Percentiles rank a stretch among this genome's conserved stretches.
phyloP scores from a whole-genome alignment of 1,140 invertebrate species.

The Callitettix versicolor region DNA sequence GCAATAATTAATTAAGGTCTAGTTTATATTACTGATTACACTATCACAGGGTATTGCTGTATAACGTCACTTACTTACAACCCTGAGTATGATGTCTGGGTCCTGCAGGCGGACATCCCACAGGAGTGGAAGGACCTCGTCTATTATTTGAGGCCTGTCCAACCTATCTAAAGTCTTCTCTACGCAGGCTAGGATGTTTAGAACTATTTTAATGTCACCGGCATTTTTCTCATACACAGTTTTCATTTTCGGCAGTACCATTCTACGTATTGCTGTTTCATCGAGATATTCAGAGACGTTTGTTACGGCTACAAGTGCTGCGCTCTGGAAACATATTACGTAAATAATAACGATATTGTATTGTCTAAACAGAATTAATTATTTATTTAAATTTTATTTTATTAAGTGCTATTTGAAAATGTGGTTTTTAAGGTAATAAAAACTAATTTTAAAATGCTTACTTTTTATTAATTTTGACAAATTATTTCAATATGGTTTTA shows the following conservation, averaged over 20 bases:
- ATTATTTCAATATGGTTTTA: too few relatives aligned
- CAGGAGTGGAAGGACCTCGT: constrained; percentile 85
- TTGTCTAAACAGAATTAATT: too few relatives aligned
- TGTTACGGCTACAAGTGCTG: constrained; percentile 79
- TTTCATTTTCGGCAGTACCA: constrained; percentile 81
- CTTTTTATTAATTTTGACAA: too few relatives aligned
- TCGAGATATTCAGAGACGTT: constrained; percentile 78
- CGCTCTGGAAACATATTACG: constrained; percentile 51
- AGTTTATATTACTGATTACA: too few relatives aligned
- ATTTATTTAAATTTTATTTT: too few relatives aligned
- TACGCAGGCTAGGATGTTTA: constrained; percentile 63
- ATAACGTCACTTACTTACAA: constrained; percentile 82
- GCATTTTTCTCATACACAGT: constrained; percentile 78
- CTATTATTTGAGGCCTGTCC: constrained; percentile 79
- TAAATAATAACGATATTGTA: too few relatives aligned
- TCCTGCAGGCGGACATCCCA: constrained; percentile 78
- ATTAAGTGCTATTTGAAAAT: too few relatives aligned
- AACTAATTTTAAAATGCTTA: too few relatives aligned
- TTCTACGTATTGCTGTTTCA: constrained; percentile 66
- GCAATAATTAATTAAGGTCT: too few relatives aligned
- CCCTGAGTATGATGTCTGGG: constrained; percentile 63
- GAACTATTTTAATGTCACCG: constrained; percentile 61
- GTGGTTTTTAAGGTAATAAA: too few relatives aligned
- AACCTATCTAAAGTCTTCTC: constrained; percentile 72
- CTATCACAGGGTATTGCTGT: too few relatives aligned